Percentiles rank a stretch among this genome's conserved stretches.
These are phyloP conservation scores for Conger conger DNA, from an alignment of 2,113 vertebrate species.

Conservation along the genomic window DNA sequence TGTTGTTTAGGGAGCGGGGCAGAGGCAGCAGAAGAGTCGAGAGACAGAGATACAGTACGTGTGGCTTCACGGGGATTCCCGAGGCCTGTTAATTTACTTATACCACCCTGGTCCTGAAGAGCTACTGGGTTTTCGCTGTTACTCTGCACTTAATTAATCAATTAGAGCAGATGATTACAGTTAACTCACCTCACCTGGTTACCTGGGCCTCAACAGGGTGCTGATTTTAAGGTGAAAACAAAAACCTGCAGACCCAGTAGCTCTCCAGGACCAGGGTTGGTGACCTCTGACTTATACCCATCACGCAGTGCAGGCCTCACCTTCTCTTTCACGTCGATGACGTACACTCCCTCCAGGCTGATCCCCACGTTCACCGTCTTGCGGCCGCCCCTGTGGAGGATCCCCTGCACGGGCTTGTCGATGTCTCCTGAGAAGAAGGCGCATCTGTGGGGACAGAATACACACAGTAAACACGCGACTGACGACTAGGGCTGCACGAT, in stretches of 20 bases:
- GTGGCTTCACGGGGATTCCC: neutral
- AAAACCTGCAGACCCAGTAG: no score
- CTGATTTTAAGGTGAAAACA: no score
- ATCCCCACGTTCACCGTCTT: slow-evolving; percentile 81
- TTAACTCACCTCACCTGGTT: no score
- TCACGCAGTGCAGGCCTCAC: slow-evolving; percentile 51
- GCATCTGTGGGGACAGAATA: slow-evolving; percentile 62
- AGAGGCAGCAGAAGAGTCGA: neutral
- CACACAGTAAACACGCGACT: neutral
- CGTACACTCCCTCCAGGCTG: slow-evolving; percentile 84
- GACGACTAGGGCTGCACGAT: neutral
- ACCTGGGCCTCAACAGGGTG: no score
- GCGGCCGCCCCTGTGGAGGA: slow-evolving; percentile 77
- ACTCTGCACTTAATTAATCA: no score
- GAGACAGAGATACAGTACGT: neutral
- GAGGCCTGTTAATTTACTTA: neutral
- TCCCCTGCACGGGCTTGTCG: slow-evolving; percentile 80
- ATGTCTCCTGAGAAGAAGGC: slow-evolving; percentile 84
- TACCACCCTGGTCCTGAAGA: no score
- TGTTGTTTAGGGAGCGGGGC: neutral
- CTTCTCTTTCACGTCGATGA: slow-evolving; percentile 88
- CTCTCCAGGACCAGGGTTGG: no score
- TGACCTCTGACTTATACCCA: neutral
- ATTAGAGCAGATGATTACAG: no score
- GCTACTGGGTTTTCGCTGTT: no score